These are phyloP conservation scores for Catocala nupta DNA, from an alignment of 2,888 invertebrate species.

Conservation along the genomic window DNA sequence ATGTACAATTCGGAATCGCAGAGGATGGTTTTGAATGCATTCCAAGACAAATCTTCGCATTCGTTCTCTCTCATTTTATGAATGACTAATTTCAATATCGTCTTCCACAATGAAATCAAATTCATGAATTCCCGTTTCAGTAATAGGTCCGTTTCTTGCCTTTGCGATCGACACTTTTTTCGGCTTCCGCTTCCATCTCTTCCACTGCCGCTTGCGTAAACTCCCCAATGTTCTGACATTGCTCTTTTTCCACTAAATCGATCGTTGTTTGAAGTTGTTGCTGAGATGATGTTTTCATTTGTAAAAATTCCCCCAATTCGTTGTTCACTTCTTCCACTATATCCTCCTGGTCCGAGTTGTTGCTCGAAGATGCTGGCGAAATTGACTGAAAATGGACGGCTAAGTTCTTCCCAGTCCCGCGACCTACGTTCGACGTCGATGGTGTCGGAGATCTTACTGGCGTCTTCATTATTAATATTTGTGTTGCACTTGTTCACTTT, in stretches of 20 bases:
- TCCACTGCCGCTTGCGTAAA: slow-evolving; percentile 7
- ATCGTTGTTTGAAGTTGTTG: slow-evolving; percentile 1
- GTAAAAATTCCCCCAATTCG: neutral
- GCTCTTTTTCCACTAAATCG: slow-evolving; percentile 7
- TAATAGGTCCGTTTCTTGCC: neutral
- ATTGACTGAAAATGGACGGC: neutral
- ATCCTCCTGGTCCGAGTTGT: neutral
- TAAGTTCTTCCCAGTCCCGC: neutral
- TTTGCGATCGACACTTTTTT: neutral
- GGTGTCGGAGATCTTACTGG: slow-evolving; percentile 11
- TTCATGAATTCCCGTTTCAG: slow-evolving; percentile 10
- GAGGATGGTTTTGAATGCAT: slow-evolving; percentile 46
- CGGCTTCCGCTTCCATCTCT: slow-evolving; percentile 6
- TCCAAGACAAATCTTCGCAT: slow-evolving; percentile 46
- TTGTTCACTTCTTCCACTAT: no score
- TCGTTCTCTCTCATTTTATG: slow-evolving; percentile 39
- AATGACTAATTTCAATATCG: slow-evolving; percentile 24
- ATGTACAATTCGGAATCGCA: slow-evolving; percentile 44
- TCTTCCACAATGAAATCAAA: slow-evolving; percentile 27
- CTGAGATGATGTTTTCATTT: neutral
- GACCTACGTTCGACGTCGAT: neutral
- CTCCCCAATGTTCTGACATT: slow-evolving; percentile 1
- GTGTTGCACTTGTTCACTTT: no score
- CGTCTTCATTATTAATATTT: slow-evolving; percentile 18
- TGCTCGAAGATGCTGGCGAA: neutral